Percentiles rank a stretch among this genome's conserved stretches.
phyloP scores from a whole-genome alignment of 2,888 invertebrate species.

The Philereme vetulata region DNA sequence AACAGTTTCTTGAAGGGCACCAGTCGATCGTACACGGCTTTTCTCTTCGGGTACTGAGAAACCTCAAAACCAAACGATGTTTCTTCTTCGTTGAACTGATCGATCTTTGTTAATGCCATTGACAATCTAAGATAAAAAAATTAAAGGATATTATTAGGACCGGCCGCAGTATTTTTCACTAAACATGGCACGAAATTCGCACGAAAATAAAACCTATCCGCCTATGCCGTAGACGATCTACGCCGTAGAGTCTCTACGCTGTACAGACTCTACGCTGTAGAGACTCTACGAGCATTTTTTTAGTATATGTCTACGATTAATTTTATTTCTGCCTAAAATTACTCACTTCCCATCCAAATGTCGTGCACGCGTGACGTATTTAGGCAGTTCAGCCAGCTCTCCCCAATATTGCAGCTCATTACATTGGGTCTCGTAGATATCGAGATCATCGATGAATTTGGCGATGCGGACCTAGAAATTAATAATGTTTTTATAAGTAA shows the following conservation, averaged over 20 bases:
- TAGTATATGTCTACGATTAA: too few species aligned
- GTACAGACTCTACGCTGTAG: not conserved
- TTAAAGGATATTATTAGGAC: too few species aligned
- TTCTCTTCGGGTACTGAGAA: slow-evolving; percentile 94
- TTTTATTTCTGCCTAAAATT: too few species aligned
- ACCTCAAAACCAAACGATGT: slow-evolving; percentile 93
- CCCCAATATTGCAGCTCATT: slow-evolving; percentile 95
- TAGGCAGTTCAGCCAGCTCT: slow-evolving; percentile 91
- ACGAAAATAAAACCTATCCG: too few species aligned
- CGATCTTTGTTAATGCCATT: slow-evolving; percentile 90
- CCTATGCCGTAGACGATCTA: too few species aligned
- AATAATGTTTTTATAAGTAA: not conserved
- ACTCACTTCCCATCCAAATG: slow-evolving; percentile 87
- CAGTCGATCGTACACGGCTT: slow-evolving; percentile 90
- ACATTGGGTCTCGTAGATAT: slow-evolving; percentile 90
- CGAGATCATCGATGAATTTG: slow-evolving; percentile 92
- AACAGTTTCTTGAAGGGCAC: slow-evolving; percentile 94
- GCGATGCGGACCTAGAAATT: slow-evolving; percentile 85
- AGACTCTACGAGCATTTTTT: too few species aligned
- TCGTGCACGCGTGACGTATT: slow-evolving; percentile 92
- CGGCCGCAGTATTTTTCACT: too few species aligned
- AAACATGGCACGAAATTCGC: too few species aligned
- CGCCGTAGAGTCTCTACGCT: too few species aligned
- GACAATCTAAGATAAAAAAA: slow-evolving; percentile 80
- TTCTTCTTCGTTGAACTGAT: slow-evolving; percentile 96